Evolutionary conservation across 1,140 invertebrate species (phyloP), one percentile per base, ranked within the genome.

Genomic region (Eueides isabella): DNA sequence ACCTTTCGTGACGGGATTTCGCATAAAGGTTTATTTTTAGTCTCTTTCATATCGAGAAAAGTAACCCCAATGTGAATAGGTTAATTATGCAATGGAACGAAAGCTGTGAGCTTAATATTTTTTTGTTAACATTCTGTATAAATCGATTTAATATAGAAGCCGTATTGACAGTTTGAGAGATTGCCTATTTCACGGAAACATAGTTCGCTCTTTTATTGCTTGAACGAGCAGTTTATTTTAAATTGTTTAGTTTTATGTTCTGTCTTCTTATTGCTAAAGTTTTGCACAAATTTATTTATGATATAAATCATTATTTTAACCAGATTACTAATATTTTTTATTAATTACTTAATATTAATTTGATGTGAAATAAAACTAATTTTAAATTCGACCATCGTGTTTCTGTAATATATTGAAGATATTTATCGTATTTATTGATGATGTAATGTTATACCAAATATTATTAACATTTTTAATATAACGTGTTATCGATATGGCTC

Each of bases 41-140:
- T 74, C 61, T 28, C 62, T 41, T 65, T 74, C 67, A 19, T 55
- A 31, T 61, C 65, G 48, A 7, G 44, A 67, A 33, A 61, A 63
- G 67, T 62, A 73, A 73, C 44, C 48, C 29, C 64, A 16, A 66
- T 72, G 48, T 73, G 72, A 73, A 73, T 73, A 73, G 48, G 72
- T 73, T 73, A 73, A 73, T 73, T 73, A 73, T 73, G 55, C 19
- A 30, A 73, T 55, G 48, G 48, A 55, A 55, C 48, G 23, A 55
- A 55, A 55, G 19, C 48, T 55, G 44, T 55, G 44, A 55, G 44
- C 44, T 9, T 55, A 55, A 26, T 26, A 9, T 26, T 55, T 55
- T 55, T 35, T 44, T 44, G 19, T 19, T 55, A 55, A 26, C 48
- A 55, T 55, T 55, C 23, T 0, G 41, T 55, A 55, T 26, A 26